These are phyloP conservation scores for Hapalemur alaotrensis DNA, from an alignment of 2,797 vertebrate genomes.

Conservation along the genomic window DNA sequence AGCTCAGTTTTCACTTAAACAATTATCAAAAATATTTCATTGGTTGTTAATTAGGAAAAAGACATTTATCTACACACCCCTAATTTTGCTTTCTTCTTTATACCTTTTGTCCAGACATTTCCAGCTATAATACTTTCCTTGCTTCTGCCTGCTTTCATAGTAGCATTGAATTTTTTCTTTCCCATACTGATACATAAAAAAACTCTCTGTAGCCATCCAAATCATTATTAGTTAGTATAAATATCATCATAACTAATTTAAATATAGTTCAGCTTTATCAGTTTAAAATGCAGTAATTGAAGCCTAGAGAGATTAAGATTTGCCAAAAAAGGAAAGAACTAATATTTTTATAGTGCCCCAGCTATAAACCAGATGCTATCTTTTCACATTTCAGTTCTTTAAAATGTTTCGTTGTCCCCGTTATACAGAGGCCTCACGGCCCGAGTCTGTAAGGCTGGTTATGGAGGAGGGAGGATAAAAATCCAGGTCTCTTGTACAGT, in stretches of 20 bases:
- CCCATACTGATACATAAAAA: neutral
- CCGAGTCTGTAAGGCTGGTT: neutral
- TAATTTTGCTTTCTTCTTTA: neutral
- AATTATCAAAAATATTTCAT: neutral
- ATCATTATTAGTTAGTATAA: constrained; percentile 5
- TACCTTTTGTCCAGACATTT: neutral
- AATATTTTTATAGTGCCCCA: neutral
- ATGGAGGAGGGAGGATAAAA: neutral
- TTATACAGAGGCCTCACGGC: neutral
- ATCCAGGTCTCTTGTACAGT: neutral
- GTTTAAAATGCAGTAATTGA: neutral
- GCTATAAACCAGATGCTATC: neutral
- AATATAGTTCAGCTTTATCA: neutral
- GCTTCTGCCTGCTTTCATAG: neutral
- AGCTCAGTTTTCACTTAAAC: neutral
- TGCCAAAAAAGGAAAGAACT: neutral
- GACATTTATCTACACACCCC: neutral
- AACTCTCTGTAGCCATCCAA: neutral
- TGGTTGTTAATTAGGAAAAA: constrained; percentile 19
- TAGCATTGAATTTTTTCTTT: neutral
- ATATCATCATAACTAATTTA: neutral
- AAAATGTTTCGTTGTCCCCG: neutral
- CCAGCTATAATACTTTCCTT: neutral
- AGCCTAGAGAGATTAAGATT: neutral
- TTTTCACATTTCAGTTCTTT: neutral